Percentiles rank a stretch among this genome's conserved stretches.
Conservation (phyloP, 2,888 invertebrate species). For the Cerastis leucographa region DNA sequence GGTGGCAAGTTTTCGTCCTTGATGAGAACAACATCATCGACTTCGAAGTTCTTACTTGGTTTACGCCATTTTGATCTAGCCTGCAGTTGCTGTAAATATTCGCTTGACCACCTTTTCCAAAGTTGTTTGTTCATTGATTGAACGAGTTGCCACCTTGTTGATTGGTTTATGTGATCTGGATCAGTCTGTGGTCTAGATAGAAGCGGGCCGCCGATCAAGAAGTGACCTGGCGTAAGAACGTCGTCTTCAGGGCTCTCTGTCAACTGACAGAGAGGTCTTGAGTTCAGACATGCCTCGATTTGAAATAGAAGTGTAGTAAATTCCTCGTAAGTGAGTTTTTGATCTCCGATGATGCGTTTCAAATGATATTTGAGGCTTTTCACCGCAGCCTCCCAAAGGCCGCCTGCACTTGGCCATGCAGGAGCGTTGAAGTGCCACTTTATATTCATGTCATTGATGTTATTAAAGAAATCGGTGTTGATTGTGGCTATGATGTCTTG, state of each 20-base stretch:
- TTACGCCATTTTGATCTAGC: not conserved
- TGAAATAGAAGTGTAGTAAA: not conserved
- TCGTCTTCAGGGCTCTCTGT: not conserved
- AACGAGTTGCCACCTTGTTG: constrained; percentile 6
- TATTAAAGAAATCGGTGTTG: constrained; percentile 4
- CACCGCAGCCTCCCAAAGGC: no score
- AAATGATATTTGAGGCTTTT: constrained; percentile 1
- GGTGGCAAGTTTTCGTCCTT: constrained; percentile 6
- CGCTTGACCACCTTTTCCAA: not conserved
- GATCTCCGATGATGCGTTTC: not conserved
- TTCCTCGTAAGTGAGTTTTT: not conserved
- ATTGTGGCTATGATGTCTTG: constrained; percentile 1
- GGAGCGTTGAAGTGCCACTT: no score
- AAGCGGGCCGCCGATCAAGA: not conserved
- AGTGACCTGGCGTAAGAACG: no score
- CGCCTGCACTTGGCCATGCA: no score
- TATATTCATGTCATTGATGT: not conserved
- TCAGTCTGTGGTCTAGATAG: not conserved
- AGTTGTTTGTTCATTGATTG: constrained; percentile 8
- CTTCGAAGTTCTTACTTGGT: not conserved
- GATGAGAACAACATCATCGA: constrained; percentile 9
- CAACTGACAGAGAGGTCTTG: not conserved
- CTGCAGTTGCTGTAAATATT: not conserved
- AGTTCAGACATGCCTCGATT: constrained; percentile 1
- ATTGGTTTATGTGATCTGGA: not conserved